Conservation (phyloP, 2,888 invertebrate species). For the Carpatolechia fugitivella region DNA sequence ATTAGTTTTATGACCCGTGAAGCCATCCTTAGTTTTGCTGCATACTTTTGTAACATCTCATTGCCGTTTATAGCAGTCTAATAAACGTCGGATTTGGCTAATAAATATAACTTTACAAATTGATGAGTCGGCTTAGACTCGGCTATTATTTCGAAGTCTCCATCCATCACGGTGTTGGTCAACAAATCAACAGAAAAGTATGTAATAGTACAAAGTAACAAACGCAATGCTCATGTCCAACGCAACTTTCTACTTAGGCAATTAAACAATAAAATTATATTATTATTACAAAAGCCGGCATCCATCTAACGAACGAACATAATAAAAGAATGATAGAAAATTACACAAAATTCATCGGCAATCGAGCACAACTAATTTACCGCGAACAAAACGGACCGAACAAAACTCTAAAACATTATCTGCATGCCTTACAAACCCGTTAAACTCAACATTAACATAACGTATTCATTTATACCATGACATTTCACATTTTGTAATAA, state of each 20-base stretch:
- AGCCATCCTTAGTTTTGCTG: slow-evolving; percentile 7
- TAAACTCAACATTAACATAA: slow-evolving; percentile 74
- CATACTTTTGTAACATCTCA: slow-evolving; percentile 15
- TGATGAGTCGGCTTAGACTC: slow-evolving; percentile 32
- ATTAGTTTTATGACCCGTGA: slow-evolving; percentile 5
- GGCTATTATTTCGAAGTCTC: slow-evolving; percentile 30
- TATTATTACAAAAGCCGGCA: slow-evolving; percentile 36
- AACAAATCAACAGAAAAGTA: slow-evolving; percentile 35
- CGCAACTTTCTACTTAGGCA: slow-evolving; percentile 52
- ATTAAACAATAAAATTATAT: slow-evolving; percentile 52
- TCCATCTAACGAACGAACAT: slow-evolving; percentile 19
- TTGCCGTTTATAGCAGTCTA: slow-evolving; percentile 15
- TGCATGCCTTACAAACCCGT: slow-evolving; percentile 64
- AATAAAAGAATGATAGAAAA: slow-evolving; percentile 52
- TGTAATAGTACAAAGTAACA: no score
- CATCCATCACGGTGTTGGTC: slow-evolving; percentile 34
- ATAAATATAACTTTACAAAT: slow-evolving; percentile 39
- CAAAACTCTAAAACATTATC: slow-evolving; percentile 62
- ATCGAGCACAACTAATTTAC: slow-evolving; percentile 68
- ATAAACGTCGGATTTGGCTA: slow-evolving; percentile 47
- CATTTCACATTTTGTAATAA: slow-evolving; percentile 78
- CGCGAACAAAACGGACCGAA: slow-evolving; percentile 69
- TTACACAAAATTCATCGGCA: slow-evolving; percentile 61
- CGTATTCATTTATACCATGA: slow-evolving; percentile 76
- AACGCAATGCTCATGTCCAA: slow-evolving; percentile 26